A percentile compares a stretch with the other conserved stretches of the same genome.
These are phyloP conservation scores for Novumbra hubbsi DNA, from an alignment of 2,797 vertebrate species.

Conservation along the genomic window DNA sequence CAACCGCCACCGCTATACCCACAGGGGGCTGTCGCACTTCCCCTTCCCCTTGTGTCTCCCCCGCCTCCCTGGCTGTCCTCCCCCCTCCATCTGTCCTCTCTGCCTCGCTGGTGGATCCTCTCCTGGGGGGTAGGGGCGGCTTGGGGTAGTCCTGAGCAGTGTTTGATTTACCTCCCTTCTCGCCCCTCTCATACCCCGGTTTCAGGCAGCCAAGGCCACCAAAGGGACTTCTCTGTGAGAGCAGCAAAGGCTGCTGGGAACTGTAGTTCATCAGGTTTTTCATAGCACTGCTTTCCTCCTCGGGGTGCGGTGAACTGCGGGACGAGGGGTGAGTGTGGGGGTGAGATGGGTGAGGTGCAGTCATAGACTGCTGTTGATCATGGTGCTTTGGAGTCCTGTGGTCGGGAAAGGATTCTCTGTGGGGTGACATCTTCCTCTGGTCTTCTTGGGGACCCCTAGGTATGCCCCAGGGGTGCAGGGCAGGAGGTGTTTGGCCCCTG, in stretches of 20 bases:
- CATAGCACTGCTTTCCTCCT: constrained; percentile 88
- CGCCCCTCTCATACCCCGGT: constrained; percentile 76
- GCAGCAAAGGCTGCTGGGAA: constrained; percentile 82
- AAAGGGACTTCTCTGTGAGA: constrained; percentile 89
- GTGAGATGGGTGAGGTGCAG: constrained; percentile 26
- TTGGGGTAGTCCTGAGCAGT: constrained; percentile 77
- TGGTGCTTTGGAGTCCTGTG: constrained; percentile 39
- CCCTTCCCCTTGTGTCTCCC: constrained; percentile 74
- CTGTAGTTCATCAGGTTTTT: constrained; percentile 95
- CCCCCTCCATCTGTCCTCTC: constrained; percentile 77
- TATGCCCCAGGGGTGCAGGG: constrained; percentile 65
- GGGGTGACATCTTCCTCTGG: constrained; percentile 76
- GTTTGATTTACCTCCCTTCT: constrained; percentile 69
- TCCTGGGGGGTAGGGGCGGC: constrained; percentile 73
- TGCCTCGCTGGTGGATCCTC: constrained; percentile 75
- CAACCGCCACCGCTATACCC: constrained; percentile 91
- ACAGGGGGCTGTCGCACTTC: constrained; percentile 94
- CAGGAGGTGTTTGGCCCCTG: constrained; percentile 64
- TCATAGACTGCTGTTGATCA: constrained; percentile 33
- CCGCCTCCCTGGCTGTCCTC: constrained; percentile 65
- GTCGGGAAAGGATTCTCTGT: constrained; percentile 69
- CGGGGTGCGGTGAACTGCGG: constrained; percentile 47
- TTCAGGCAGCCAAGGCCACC: constrained; percentile 85
- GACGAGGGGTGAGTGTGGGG: constrained; percentile 49
- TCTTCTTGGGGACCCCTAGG: constrained; percentile 69